These are phyloP conservation scores for Hecatera dysodea DNA, from an alignment of 2,888 invertebrate species.

Conservation along the genomic window DNA sequence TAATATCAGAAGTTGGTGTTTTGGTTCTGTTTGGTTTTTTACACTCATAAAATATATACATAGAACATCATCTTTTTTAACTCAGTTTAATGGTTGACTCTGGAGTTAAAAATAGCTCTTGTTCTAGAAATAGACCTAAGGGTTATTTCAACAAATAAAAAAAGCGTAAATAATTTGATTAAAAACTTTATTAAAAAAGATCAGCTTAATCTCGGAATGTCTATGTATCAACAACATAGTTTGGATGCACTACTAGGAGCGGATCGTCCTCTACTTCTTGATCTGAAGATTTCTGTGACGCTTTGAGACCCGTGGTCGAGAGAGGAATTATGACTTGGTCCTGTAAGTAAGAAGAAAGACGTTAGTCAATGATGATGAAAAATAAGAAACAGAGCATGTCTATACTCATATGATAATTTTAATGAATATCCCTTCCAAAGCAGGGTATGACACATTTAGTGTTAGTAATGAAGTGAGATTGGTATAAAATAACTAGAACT, in stretches of 20 bases:
- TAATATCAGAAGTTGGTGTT: too few species aligned
- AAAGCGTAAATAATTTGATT: conserved; percentile 1
- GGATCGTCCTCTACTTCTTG: conserved; percentile 94
- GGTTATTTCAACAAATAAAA: too few species aligned
- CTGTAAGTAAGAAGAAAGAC: conserved; percentile 80
- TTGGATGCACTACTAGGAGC: conserved; percentile 98
- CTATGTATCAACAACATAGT: conserved; percentile 95
- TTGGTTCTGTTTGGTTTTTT: too few species aligned
- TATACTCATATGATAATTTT: too few species aligned
- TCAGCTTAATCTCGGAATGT: conserved; percentile 57
- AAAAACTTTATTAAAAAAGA: conserved; percentile 65
- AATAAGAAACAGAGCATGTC: background rate
- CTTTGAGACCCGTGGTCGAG: conserved; percentile 90
- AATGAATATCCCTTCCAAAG: too few species aligned
- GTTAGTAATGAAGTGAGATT: background rate
- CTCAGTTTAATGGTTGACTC: too few species aligned
- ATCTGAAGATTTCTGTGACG: conserved; percentile 87
- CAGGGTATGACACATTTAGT: background rate
- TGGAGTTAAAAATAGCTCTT: too few species aligned
- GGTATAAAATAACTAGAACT: conserved; percentile 71
- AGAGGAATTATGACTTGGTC: conserved; percentile 96
- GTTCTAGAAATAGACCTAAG: too few species aligned
- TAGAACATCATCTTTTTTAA: too few species aligned
- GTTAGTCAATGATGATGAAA: background rate
- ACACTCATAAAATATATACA: too few species aligned